phyloP scores from a whole-genome alignment of 2,888 invertebrate genomes.

The Amphimallon solstitiale region DNA sequence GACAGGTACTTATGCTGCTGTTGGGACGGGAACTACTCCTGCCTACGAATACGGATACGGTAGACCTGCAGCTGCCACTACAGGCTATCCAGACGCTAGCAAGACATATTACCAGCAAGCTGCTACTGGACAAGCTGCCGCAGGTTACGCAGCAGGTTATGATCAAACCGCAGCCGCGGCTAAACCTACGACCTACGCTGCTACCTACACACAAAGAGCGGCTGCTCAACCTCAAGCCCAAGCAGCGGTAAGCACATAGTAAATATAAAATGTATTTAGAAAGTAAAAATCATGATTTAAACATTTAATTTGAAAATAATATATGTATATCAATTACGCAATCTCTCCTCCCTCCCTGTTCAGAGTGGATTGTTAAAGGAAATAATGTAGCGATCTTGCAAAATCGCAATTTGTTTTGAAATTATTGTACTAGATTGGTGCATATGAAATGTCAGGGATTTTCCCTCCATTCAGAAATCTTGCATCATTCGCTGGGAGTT shows the following conservation, averaged over 20 bases:
- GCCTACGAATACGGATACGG: slow-evolving; percentile 78
- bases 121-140: slow-evolving; percentile 73
- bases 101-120: slow-evolving; percentile 88
- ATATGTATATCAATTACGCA: too few species aligned
- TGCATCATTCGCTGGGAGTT: too few species aligned
- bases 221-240: slow-evolving; percentile 60
- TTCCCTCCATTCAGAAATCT: too few species aligned
- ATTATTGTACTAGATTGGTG: too few species aligned
- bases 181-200: slow-evolving; percentile 77
- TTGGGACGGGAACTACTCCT: slow-evolving; percentile 67
- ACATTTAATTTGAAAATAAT: too few species aligned
- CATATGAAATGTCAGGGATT: too few species aligned
- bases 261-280: too few species aligned
- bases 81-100: slow-evolving; percentile 70
- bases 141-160: slow-evolving; percentile 71
- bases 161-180: slow-evolving; percentile 69
- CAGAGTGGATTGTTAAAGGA: too few species aligned
- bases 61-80: slow-evolving; percentile 61
- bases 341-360: too few species aligned
- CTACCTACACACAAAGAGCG: slow-evolving; percentile 73
- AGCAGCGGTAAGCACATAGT: slow-evolving; percentile 59
- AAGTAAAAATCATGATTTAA: too few species aligned
- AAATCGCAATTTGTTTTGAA: too few species aligned
- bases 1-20: slow-evolving; percentile 69
- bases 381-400: too few species aligned